Base-by-base conservation (phyloP, 2,797 vertebrate species). In the Sebastes nivosus region DNA sequence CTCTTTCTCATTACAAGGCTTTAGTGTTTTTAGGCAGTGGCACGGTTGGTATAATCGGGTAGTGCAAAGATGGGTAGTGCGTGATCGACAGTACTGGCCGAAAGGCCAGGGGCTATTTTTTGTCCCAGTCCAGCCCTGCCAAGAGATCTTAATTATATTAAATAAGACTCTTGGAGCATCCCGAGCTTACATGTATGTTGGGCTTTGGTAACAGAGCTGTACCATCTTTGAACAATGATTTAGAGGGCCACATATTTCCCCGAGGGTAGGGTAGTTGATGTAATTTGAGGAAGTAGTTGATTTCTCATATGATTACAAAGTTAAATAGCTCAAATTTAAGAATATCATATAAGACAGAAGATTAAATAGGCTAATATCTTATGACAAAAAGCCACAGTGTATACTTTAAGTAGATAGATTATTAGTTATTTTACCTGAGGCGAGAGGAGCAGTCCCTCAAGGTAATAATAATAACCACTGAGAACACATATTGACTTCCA, bases 401-500 rank as follows among this genome's bases (percentile, higher is more conserved):
- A 30, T 72, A 42, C 42, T 32, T 52, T 6, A 25, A 57, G 32
- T 34, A 42, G 60, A 68, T 30, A 30, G 63, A 22, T 54, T n/a
- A 72, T 50, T 20, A 70, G 4, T 67, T 50, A 13, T 63, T 70
- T 66, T 29, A 67, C 52, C 22, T 57, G 42, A 78, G 24, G 6
- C 6, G 1, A 72, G 59, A 60, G n/a, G 3, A 77, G 50, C 71
- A 64, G 46, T 46, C 64, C 32, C 12, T 61, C 25, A 72, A 27
- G 24, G 12, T 66, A 63, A 67, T 63, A 63, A 73, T 70, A 66
- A 71, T 70, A 66, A 25, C n/a, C 22, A 42, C 34, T 22, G 27
- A 69, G 58, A 82, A 46, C 70, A 22, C 22, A 38, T 27, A 25
- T 64, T 68, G 30, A 81, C 76, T 66, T 75, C 18, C 16, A 52